A percentile compares a stretch with the other conserved stretches of the same genome.
These are phyloP conservation scores for Notamacropus eugenii DNA, from an alignment of 2,797 vertebrate species.

Conservation along the genomic window DNA sequence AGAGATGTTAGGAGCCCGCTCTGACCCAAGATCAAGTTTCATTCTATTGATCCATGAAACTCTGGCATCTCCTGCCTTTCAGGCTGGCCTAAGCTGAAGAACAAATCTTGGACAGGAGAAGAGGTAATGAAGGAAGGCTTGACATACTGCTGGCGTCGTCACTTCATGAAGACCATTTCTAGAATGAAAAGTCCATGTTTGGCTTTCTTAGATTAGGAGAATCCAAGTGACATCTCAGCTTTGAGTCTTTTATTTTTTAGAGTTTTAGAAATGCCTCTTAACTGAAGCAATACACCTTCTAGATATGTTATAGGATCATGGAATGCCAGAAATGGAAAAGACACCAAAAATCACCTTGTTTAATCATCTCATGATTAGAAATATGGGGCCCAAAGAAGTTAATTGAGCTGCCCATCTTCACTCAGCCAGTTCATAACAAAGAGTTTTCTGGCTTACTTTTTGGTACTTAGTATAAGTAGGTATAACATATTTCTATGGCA, in stretches of 20 bases:
- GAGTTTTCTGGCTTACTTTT: neutral
- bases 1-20: slow-evolving; percentile 76
- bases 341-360: neutral
- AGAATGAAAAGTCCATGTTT: neutral
- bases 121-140: neutral
- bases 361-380: neutral
- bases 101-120: slow-evolving; percentile 37
- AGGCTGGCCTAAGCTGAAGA: slow-evolving; percentile 56
- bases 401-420: neutral
- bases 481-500: neutral
- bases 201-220: neutral
- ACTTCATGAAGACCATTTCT: neutral
- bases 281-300: neutral
- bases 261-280: neutral
- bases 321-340: neutral
- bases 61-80: slow-evolving; percentile 78
- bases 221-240: neutral
- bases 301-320: neutral
- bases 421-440: neutral
- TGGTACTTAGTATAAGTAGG: neutral
- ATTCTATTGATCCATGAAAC: slow-evolving; percentile 81
- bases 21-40: slow-evolving; percentile 81
- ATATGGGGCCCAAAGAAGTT: neutral
- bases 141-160: neutral
- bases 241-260: slow-evolving; percentile 15